Percentiles rank a stretch among this genome's conserved stretches.
Conservation (phyloP, 2,797 vertebrate species). For the Lophotriccus pileatus region DNA sequence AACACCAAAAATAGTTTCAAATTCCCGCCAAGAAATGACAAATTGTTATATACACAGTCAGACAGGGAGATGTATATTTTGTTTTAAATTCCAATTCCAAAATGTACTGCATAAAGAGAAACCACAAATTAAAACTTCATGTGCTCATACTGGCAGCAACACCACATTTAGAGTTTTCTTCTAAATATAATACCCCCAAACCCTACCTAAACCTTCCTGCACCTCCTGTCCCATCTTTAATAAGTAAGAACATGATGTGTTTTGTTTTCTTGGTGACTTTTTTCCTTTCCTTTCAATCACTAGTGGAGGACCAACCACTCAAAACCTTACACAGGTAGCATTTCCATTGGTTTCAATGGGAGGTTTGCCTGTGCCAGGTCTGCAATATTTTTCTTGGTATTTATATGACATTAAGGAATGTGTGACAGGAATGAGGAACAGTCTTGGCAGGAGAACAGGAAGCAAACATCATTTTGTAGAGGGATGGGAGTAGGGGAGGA, state of each 20-base stretch:
- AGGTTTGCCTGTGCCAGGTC: neutral
- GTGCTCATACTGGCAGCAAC: slow-evolving; percentile 16
- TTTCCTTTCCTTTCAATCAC: neutral
- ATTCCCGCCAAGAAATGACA: slow-evolving; percentile 54
- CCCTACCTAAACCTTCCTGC: slow-evolving; percentile 7
- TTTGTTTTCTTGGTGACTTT: neutral
- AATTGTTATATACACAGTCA: slow-evolving; percentile 34
- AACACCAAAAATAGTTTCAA: slow-evolving; percentile 57
- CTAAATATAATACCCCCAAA: slow-evolving; percentile 22
- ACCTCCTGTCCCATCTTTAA: neutral
- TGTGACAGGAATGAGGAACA: slow-evolving; percentile 21
- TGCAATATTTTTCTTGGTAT: neutral
- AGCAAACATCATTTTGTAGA: neutral
- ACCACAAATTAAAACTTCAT: slow-evolving; percentile 68
- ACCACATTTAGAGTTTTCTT: neutral
- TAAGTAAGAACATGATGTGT: neutral
- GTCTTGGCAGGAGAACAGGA: neutral
- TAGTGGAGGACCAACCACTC: neutral
- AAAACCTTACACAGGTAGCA: neutral
- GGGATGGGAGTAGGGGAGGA: neutral
- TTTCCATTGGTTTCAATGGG: neutral
- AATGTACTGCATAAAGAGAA: slow-evolving; percentile 36
- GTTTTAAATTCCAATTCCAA: slow-evolving; percentile 58
- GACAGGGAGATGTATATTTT: slow-evolving; percentile 56
- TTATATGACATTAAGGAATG: slow-evolving; percentile 15